Base-by-base conservation (phyloP, 2,888 invertebrate species). In the Cerceris ruficornis region DNA sequence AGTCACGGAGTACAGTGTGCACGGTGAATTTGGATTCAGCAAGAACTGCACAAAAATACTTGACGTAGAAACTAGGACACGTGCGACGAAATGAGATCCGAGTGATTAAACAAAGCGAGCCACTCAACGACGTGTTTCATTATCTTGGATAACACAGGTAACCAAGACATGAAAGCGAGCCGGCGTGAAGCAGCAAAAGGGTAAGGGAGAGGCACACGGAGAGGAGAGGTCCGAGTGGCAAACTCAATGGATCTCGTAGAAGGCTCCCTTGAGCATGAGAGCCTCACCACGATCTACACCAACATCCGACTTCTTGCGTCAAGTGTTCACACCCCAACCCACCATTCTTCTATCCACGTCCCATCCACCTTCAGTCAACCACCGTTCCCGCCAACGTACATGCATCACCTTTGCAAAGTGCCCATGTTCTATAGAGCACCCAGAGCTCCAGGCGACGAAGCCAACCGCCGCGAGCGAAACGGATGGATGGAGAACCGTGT, bases 171-270 rank as follows among this genome's bases (percentile, higher is more conserved):
- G 58, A 60, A 42, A 77, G 66, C 42, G 41, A 61, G 58, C 41
- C 50, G 62, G 49, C 28, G 55, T 49, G 67, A 50, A 13, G 62
- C 17, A 57, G 50, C 52, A 43, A 67, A 57, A 28, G 73, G 69
- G 43, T 43, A 41, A 39, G 43, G 17, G 66, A 70, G 50, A 41
- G 54, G 43, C 41, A 15, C 13, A 42, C 13, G 46, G 46, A 60
- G 73, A 69, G 54, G 65, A 75, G 73, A 80, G 77, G 68, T 80
- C 76, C 80, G 83, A 86, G 85, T 74, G 84, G 85, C 79, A 85
- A 86, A 85, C 86, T 86, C 83, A 85, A 89, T 87, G 82, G 81
- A 75, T 86, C 81, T 88, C 85, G 71, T 81, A 80, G 85, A 87
- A 86, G 83, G 75, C 82, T 86, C 86, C 87, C 80, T 76, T 68